Evolutionary conservation across 1,140 invertebrate species (phyloP).

Genomic region (Macrostomum lignano): DNA sequence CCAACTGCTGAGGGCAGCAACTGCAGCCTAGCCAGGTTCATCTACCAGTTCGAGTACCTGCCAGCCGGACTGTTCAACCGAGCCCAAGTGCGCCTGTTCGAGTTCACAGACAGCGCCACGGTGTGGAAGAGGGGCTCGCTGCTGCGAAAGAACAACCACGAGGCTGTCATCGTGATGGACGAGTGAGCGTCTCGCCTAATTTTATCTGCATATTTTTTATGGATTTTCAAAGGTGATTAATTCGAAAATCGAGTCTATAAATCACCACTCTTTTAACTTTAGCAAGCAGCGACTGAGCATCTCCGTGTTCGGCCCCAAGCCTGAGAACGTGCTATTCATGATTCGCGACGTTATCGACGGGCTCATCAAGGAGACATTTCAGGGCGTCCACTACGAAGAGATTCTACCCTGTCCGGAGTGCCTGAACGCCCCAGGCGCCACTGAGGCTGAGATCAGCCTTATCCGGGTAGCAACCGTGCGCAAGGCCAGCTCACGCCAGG

Average conservation of each 20-base stretch:
- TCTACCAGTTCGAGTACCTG: constrained; percentile 20
- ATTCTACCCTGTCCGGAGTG: constrained; percentile 1
- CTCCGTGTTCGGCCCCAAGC: not conserved
- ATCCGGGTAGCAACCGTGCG: no score
- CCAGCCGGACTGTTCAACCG: constrained; percentile 24
- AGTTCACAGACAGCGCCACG: constrained; percentile 8
- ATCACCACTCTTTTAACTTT: not conserved
- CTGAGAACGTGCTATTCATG: not conserved
- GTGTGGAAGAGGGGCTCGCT: constrained; percentile 11
- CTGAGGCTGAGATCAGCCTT: no score
- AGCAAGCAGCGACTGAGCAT: not conserved
- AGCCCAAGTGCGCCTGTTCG: constrained; percentile 14
- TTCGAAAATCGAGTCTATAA: not conserved
- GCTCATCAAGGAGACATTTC: not conserved
- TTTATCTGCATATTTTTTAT: no score
- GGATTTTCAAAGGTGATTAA: no score
- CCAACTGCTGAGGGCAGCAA: constrained; percentile 10
- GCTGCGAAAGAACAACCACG: constrained; percentile 9
- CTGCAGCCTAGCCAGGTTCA: constrained; percentile 13
- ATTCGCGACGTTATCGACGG: not conserved
- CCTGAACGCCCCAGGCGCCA: no score
- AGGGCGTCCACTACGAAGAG: not conserved
- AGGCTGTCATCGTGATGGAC: constrained; percentile 7
- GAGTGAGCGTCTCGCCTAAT: not conserved
- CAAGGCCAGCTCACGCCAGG: no score